A percentile compares a stretch with the other conserved stretches of the same genome.
phyloP scores from a whole-genome alignment of 2,113 vertebrate species.

The Heterotis niloticus region DNA sequence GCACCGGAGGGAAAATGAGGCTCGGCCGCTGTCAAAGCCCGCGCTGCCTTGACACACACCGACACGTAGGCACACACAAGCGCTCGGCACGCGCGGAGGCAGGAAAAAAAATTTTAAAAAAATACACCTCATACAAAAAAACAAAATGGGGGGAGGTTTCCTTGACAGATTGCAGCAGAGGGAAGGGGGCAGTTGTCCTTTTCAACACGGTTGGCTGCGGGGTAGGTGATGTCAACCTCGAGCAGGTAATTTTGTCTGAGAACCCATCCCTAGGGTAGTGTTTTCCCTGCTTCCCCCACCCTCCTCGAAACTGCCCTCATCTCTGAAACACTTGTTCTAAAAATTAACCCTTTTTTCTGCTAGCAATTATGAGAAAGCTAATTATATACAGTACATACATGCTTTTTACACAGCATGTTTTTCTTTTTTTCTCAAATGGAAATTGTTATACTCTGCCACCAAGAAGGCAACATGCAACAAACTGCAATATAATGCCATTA shows the following conservation, averaged over 20 bases:
- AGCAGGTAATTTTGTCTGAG: slow-evolving; percentile 32
- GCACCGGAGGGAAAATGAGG: slow-evolving; percentile 56
- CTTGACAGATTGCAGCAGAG: slow-evolving; percentile 27
- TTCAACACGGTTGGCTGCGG: slow-evolving; percentile 27
- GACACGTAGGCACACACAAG: no score
- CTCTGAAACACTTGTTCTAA: slow-evolving; percentile 21
- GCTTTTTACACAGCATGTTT: not conserved
- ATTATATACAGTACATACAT: not conserved
- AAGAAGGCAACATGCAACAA: not conserved
- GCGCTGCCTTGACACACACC: slow-evolving; percentile 6
- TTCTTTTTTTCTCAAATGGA: not conserved
- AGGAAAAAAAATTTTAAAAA: no score
- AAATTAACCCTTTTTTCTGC: not conserved
- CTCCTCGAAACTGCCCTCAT: not conserved
- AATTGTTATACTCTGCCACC: not conserved
- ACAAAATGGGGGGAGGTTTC: not conserved
- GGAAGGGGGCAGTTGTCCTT: slow-evolving; percentile 35
- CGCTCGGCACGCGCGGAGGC: no score
- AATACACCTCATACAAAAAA: not conserved
- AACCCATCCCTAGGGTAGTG: slow-evolving; percentile 5
- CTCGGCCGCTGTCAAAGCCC: slow-evolving; percentile 36
- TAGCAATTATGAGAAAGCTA: slow-evolving; percentile 19
- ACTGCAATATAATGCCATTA: not conserved
- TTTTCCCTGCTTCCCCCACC: not conserved
- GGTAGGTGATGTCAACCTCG: slow-evolving; percentile 35